Conservation (phyloP, 2,113 vertebrate species). For the Bagarius yarrelli region DNA sequence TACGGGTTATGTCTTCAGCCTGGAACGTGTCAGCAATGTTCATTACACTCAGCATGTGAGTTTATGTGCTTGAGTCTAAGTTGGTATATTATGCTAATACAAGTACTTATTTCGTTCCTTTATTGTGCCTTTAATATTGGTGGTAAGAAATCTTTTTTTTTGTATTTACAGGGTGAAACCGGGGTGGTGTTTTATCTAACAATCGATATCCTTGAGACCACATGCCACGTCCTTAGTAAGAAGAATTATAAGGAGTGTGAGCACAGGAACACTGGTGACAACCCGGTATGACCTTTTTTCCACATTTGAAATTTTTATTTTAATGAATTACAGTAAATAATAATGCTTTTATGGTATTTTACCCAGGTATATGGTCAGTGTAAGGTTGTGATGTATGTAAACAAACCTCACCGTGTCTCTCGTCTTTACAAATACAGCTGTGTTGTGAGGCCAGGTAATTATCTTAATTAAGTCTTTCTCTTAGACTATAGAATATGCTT, state of each 20-base stretch:
- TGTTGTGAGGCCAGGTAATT: conserved; percentile 66
- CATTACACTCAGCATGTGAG: conserved; percentile 65
- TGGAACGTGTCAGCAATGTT: conserved; percentile 65
- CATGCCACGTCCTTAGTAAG: conserved; percentile 71
- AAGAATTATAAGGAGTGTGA: conserved; percentile 65
- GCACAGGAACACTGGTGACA: conserved; percentile 33
- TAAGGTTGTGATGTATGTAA: conserved; percentile 67
- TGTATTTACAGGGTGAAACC: conserved; percentile 55
- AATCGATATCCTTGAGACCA: conserved; percentile 71
- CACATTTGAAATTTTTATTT: neutral
- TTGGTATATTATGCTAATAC: neutral
- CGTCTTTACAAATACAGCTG: conserved; percentile 72
- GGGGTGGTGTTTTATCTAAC: conserved; percentile 67
- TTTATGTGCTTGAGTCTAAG: neutral
- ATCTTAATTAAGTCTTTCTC: neutral
- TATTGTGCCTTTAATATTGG: neutral
- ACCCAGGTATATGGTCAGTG: conserved; percentile 72
- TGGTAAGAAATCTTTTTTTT: neutral
- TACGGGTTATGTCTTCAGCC: conserved; percentile 66
- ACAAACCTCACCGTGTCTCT: conserved; percentile 60
- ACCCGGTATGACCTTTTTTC: conserved; percentile 45
- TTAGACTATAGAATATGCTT: neutral
- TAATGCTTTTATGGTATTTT: conserved; percentile 8
- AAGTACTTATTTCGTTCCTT: neutral
- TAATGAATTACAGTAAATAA: neutral